Percentiles rank a stretch among this genome's conserved stretches.
Conservation (phyloP, 2,797 vertebrate species). For the Sebastes hubbsi region DNA sequence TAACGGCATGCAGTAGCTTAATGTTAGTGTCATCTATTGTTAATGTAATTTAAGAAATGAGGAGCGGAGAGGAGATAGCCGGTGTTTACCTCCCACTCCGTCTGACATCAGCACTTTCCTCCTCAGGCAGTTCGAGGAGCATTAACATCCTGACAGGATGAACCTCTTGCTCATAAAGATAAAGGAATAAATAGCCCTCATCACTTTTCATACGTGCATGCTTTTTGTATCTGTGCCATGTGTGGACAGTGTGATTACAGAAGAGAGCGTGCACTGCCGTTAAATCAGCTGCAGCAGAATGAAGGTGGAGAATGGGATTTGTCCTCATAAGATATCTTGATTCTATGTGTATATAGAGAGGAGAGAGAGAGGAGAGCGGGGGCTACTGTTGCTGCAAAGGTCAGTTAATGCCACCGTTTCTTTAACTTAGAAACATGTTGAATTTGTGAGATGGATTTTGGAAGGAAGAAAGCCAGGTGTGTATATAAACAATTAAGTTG, state of each 20-base stretch:
- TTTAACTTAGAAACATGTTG: no score
- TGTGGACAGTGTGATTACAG: slow-evolving; percentile 4
- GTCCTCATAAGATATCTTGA: background rate
- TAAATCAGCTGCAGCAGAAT: background rate
- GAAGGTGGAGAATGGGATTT: background rate
- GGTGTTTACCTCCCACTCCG: background rate
- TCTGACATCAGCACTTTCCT: slow-evolving; percentile 18
- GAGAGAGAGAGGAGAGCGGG: no score
- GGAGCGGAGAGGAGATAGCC: background rate
- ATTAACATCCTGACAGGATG: background rate
- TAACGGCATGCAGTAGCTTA: background rate
- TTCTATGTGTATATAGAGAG: no score
- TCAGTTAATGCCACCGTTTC: no score
- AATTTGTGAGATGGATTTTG: no score
- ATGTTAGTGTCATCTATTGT: slow-evolving; percentile 10
- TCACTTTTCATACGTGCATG: slow-evolving; percentile 6
- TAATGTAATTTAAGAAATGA: slow-evolving; percentile 39
- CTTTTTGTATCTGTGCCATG: background rate
- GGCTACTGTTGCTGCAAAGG: no score
- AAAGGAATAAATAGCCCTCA: slow-evolving; percentile 21
- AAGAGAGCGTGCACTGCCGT: background rate
- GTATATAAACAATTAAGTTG: no score
- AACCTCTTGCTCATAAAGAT: slow-evolving; percentile 17
- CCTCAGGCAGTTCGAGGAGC: background rate
- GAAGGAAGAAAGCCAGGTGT: no score